Evolutionary conservation across 2,888 invertebrate genomes (phyloP).

Genomic region (Sarcophaga caerulescens): DNA sequence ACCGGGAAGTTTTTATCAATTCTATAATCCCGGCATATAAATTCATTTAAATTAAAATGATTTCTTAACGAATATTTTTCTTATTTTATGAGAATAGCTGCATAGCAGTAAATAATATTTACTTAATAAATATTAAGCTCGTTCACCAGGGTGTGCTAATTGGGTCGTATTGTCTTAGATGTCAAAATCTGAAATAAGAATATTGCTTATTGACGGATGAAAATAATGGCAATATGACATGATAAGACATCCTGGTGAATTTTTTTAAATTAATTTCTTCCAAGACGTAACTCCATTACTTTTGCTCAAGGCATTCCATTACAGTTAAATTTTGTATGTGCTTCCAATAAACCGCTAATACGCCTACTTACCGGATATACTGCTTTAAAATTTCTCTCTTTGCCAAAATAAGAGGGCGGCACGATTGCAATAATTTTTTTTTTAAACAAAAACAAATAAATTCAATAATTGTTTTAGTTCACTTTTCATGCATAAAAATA

Average conservation of each 20-base stretch:
- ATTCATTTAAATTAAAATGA: not conserved
- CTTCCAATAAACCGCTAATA: slow-evolving; percentile 11
- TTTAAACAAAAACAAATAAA: slow-evolving; percentile 26
- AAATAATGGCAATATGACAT: not conserved
- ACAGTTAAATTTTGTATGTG: slow-evolving; percentile 30
- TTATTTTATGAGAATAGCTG: slow-evolving; percentile 20
- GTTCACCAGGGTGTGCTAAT: not conserved
- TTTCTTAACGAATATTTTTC: slow-evolving; percentile 48
- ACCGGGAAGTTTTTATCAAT: slow-evolving; percentile 74
- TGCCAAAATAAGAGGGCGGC: slow-evolving; percentile 58
- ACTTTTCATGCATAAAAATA: slow-evolving; percentile 57
- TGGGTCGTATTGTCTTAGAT: not conserved
- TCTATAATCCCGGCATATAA: slow-evolving; percentile 79
- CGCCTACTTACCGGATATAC: not conserved
- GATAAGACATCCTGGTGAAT: no score
- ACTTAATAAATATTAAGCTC: not conserved
- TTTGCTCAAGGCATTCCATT: slow-evolving; percentile 64
- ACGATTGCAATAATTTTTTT: slow-evolving; percentile 60
- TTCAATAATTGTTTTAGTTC: slow-evolving; percentile 1
- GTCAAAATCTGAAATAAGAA: not conserved
- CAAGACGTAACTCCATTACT: slow-evolving; percentile 24
- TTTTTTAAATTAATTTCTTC: no score
- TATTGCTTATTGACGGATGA: no score
- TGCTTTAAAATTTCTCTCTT: not conserved
- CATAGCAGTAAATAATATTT: slow-evolving; percentile 49